These are phyloP conservation scores for Aromia moschata DNA, from an alignment of 2,888 invertebrate species.

Conservation along the genomic window DNA sequence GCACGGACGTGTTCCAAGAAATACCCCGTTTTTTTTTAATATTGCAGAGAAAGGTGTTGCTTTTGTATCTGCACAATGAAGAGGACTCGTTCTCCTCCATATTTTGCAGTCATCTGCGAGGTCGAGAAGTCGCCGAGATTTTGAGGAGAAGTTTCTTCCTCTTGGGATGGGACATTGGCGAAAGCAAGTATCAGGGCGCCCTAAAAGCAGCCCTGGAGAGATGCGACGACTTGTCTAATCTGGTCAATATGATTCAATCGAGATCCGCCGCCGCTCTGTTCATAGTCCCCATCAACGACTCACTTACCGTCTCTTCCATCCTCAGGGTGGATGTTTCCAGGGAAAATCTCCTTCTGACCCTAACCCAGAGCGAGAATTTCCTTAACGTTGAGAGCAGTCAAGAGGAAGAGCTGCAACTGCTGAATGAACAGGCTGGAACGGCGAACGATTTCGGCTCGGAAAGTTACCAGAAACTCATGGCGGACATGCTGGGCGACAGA, in stretches of 20 bases:
- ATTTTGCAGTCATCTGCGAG: constrained; percentile 45
- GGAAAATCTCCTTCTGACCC: constrained; percentile 37
- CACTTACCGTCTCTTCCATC: constrained; percentile 4
- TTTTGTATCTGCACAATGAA: constrained; percentile 52
- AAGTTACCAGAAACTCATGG: constrained; percentile 67
- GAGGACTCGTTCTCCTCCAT: constrained; percentile 46
- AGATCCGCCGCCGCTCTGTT: constrained; percentile 40
- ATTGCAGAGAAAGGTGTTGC: constrained; percentile 47
- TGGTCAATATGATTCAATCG: constrained; percentile 35
- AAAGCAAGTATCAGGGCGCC: constrained; percentile 44
- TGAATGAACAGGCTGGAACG: constrained; percentile 23
- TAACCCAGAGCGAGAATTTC: constrained; percentile 39
- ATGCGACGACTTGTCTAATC: constrained; percentile 38
- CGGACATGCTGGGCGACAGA: constrained; percentile 67
- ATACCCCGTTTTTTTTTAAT: constrained; percentile 8
- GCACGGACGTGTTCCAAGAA: too few relatives aligned
- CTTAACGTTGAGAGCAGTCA: constrained; percentile 26
- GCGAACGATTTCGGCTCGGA: constrained; percentile 46
- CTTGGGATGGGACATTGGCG: constrained; percentile 53
- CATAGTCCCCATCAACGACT: constrained; percentile 41
- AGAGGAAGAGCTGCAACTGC: background rate
- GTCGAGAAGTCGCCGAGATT: constrained; percentile 41
- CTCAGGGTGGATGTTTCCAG: constrained; percentile 36
- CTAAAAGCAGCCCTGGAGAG: constrained; percentile 41
- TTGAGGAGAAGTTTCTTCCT: constrained; percentile 46